A percentile compares a stretch with the other conserved stretches of the same genome.
phyloP scores from a whole-genome alignment of 2,888 invertebrate genomes.

The Agrilus mali region DNA sequence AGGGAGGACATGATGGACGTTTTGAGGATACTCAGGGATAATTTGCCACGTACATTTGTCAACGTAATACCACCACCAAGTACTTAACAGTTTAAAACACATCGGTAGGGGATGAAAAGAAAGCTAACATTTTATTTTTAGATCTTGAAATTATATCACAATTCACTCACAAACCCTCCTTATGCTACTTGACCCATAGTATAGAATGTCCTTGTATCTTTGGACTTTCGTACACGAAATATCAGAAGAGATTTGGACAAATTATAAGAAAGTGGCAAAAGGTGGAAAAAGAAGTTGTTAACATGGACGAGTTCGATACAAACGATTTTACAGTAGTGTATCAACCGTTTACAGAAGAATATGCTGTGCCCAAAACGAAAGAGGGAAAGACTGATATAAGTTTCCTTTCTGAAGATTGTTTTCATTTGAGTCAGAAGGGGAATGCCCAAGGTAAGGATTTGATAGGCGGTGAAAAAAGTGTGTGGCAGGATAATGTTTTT shows the following conservation, averaged over 20 bases:
- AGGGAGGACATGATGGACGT: slow-evolving; percentile 35
- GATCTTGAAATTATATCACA: slow-evolving; percentile 33
- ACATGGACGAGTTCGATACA: slow-evolving; percentile 32
- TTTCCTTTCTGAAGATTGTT: slow-evolving; percentile 47
- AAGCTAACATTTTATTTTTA: slow-evolving; percentile 15
- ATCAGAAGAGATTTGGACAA: slow-evolving; percentile 28
- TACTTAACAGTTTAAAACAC: slow-evolving; percentile 8
- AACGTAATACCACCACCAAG: slow-evolving; percentile 41
- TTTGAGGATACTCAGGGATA: slow-evolving; percentile 39
- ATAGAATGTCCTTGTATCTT: slow-evolving; percentile 46
- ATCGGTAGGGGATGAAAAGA: too few relatives aligned
- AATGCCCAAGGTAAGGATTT: slow-evolving; percentile 46
- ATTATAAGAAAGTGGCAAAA: slow-evolving; percentile 42
- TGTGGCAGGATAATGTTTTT: background rate
- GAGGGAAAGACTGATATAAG: slow-evolving; percentile 36
- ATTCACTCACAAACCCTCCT: slow-evolving; percentile 26
- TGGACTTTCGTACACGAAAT: slow-evolving; percentile 25
- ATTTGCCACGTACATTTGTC: slow-evolving; percentile 47
- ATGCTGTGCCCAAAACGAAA: slow-evolving; percentile 30
- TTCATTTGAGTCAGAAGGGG: slow-evolving; percentile 48
- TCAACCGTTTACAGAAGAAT: slow-evolving; percentile 37
- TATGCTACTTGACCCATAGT: slow-evolving; percentile 33
- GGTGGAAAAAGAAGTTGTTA: slow-evolving; percentile 38
- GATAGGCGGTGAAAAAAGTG: too few relatives aligned
- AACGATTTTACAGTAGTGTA: slow-evolving; percentile 46